Evolutionary conservation across 2,888 invertebrate species (phyloP), one percentile per base, ranked within the genome.

Genomic region (Ormia ochracea): DNA sequence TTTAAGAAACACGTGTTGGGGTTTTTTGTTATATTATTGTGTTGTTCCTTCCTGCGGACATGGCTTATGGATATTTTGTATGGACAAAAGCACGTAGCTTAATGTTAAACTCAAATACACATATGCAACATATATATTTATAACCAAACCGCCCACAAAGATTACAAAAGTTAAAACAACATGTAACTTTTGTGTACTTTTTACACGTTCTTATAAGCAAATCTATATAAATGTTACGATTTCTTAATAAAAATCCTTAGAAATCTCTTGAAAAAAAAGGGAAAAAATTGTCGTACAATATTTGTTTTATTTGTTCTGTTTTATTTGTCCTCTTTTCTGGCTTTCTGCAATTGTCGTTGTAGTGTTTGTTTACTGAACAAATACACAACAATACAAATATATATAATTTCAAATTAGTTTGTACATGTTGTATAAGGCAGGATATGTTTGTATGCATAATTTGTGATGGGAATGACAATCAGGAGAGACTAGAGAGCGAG

Each of bases 151-250:
- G 36, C 33, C 14, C 28, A 72, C 59, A 31, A 38, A 14, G n/a
- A 72, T 38, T 31, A 36, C 3, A 4, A 17, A 17, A 72, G 1
- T 19, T 63, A 23, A 38, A 3, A 43, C 26, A 56, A 17, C 31
- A 54, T 31, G 9, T 4, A 43, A 36, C 5, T 17, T 38, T 38
- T 31, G 6, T 52, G 17, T 50, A 58, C 66, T 41, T 63, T 26
- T 19, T 50, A 17, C 21, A 61, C 61, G 23, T 66, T 80, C 19
- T 41, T 56, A 36, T 66, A 36, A 66, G 68, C 66, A 75, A 75
- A 80, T 80, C 79, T 72, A 50, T 72, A 80, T 76, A 80, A 80
- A 80, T 80, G 72, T 80, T 73, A 73, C 61, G 36, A 48, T 72
- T 80, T 68, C 61, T 68, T 68, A 80, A 76, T 73, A 76, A 76